phyloP scores from a whole-genome alignment of 2,113 vertebrate species.

The Pterophyllum scalare region DNA sequence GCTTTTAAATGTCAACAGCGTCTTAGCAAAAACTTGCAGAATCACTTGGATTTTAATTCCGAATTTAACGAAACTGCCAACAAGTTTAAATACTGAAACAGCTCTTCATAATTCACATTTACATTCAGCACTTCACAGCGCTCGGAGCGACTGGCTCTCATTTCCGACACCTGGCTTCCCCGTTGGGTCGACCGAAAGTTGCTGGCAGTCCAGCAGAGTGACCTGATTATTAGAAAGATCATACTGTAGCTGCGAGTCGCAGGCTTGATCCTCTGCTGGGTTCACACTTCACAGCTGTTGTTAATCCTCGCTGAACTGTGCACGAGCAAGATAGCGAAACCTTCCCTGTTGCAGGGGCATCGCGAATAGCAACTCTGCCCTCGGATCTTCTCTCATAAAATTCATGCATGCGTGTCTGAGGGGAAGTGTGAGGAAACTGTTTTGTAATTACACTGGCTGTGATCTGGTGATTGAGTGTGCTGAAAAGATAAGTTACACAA shows the following conservation, averaged over 20 bases:
- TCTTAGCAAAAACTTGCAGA: slow-evolving; percentile 35
- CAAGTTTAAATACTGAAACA: slow-evolving; percentile 53
- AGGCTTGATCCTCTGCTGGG: slow-evolving; percentile 39
- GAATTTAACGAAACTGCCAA: slow-evolving; percentile 28
- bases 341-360: not conserved
- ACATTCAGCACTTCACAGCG: slow-evolving; percentile 20
- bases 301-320: slow-evolving; percentile 56
- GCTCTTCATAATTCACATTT: slow-evolving; percentile 53
- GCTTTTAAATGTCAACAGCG: slow-evolving; percentile 56
- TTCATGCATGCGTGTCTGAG: slow-evolving; percentile 18
- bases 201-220: slow-evolving; percentile 48
- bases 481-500: slow-evolving; percentile 32
- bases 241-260: slow-evolving; percentile 28
- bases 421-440: not conserved
- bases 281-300: slow-evolving; percentile 44
- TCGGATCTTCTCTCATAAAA: slow-evolving; percentile 31
- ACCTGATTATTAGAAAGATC: slow-evolving; percentile 61
- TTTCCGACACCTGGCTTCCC: slow-evolving; percentile 50
- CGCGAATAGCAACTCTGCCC: not conserved
- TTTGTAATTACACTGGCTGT: slow-evolving; percentile 38
- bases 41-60: slow-evolving; percentile 21
- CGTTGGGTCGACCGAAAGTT: slow-evolving; percentile 42
- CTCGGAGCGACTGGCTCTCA: slow-evolving; percentile 12
- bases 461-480: slow-evolving; percentile 45
- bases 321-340: slow-evolving; percentile 38